Base-by-base conservation (phyloP, 2,888 invertebrate species). In the Chymomyza caudatula region DNA sequence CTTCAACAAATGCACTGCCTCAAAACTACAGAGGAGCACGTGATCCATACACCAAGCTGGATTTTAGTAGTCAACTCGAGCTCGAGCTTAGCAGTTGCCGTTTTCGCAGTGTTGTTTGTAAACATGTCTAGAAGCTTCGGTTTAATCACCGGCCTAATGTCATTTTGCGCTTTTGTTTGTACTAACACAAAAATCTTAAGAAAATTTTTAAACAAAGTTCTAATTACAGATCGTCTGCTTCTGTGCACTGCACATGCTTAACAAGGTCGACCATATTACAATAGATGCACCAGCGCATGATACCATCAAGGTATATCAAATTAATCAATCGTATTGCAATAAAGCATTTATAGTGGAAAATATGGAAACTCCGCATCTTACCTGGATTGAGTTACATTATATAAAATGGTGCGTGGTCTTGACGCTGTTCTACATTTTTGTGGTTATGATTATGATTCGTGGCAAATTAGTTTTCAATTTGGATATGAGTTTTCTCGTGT, bases 111-210 rank as follows among this genome's bases (percentile, higher is more conserved):
- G 11, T 37, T 37, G 8, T 11, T 11, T 11, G 11, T 37, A 63
- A 78, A 70, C 52, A 78, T 78, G 78, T 76, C 57, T 52, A 70
- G 63, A 56, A 68, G 66, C 5, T 60, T 77, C 60, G 78, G 76
- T 37, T 59, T 76, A 15, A 63, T 60, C 59, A 67, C 64, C 29
- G 70, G 65, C 13, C 55, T 78, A 8, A 59, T 76, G 3, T 67
- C 81, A 4, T 57, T 78, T 22, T 58, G 66, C 5, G 69, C 81
- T 42, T 80, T 78, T 56, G 80, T 80, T 43, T 72, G 78, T 80
- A 51, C 0, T 17, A 8, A 19, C 43, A 43, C 3, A 43, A 6
- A 47, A 17, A 47, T 47, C 15, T 15, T 17, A n/a, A 47, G 5
- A 47, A 17, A 8, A 11, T 8, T 6, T 11, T 17, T 15, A 13